Evolutionary conservation across 2,888 invertebrate species (phyloP).

Genomic region (Chironomus tentans): DNA sequence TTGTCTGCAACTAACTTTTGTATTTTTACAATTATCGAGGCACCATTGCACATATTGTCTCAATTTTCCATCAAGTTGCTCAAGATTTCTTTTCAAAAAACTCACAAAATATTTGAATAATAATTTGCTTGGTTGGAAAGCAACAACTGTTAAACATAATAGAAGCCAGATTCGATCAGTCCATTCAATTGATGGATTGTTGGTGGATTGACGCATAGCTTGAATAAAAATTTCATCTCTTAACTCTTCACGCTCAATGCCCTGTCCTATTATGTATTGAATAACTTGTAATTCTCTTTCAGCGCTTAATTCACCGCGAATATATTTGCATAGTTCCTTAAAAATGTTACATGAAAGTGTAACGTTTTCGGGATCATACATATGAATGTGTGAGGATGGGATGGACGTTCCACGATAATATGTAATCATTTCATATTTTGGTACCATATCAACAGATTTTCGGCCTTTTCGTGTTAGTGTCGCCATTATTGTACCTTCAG

Average conservation of each 20-base stretch:
- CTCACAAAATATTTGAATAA: conserved; percentile 55
- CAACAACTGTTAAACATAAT: conserved; percentile 79
- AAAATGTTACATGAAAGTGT: conserved; percentile 83
- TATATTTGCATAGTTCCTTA: conserved; percentile 84
- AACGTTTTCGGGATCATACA: conserved; percentile 92
- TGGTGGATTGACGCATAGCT: conserved; percentile 78
- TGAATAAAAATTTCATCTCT: conserved; percentile 87
- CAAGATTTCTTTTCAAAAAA: conserved; percentile 60
- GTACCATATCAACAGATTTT: conserved; percentile 68
- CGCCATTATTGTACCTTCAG: conserved; percentile 81
- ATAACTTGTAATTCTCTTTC: conserved; percentile 76
- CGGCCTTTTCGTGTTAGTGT: conserved; percentile 68
- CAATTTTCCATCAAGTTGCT: conserved; percentile 55
- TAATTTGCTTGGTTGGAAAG: conserved; percentile 67
- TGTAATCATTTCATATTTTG: conserved; percentile 87
- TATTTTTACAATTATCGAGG: conserved; percentile 82
- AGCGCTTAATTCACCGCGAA: conserved; percentile 76
- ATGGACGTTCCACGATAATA: conserved; percentile 82
- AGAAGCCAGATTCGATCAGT: conserved; percentile 81
- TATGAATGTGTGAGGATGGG: conserved; percentile 85
- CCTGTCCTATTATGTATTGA: conserved; percentile 75
- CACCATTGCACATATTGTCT: conserved; percentile 90
- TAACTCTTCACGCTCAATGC: conserved; percentile 83
- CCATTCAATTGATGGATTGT: conserved; percentile 77
- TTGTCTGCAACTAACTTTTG: conserved; percentile 68